A percentile compares a stretch with the other conserved stretches of the same genome.
These are phyloP conservation scores for Ochropleura plecta DNA, from an alignment of 2,888 invertebrate species.

Conservation along the genomic window DNA sequence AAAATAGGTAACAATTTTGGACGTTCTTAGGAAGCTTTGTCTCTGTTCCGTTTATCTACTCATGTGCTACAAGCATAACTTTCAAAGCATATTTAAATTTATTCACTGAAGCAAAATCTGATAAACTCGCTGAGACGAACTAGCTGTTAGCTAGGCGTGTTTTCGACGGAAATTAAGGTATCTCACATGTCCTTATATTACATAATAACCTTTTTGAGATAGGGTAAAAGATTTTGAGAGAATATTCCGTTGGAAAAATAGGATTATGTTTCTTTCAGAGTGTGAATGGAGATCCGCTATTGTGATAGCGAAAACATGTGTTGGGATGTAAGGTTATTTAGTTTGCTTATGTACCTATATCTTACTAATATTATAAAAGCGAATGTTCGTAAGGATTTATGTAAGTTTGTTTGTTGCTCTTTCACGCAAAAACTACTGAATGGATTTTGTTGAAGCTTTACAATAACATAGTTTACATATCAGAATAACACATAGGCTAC, in stretches of 20 bases:
- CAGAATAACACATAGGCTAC: too few relatives aligned
- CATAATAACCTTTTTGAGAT: slow-evolving; percentile 16
- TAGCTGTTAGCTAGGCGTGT: slow-evolving; percentile 31
- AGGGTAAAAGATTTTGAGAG: slow-evolving; percentile 18
- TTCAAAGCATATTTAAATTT: slow-evolving; percentile 62
- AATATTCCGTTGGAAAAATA: slow-evolving; percentile 40
- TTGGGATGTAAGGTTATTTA: neutral
- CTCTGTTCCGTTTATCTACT: too few relatives aligned
- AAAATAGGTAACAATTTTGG: too few relatives aligned
- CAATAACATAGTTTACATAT: too few relatives aligned
- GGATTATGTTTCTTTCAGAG: slow-evolving; percentile 17
- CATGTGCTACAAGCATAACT: slow-evolving; percentile 41
- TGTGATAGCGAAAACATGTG: slow-evolving; percentile 7
- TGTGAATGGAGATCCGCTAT: slow-evolving; percentile 8
- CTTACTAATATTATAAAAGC: too few relatives aligned
- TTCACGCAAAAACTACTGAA: too few relatives aligned
- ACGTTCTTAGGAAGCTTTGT: too few relatives aligned
- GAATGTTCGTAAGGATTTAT: too few relatives aligned
- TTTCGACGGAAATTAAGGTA: slow-evolving; percentile 59
- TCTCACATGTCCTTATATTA: slow-evolving; percentile 36
- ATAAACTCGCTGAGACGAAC: slow-evolving; percentile 47
- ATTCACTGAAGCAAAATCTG: slow-evolving; percentile 59
- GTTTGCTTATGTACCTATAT: neutral
- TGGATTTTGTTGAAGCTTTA: too few relatives aligned
- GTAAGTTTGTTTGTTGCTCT: too few relatives aligned